Evolutionary conservation across 2,113 vertebrate genomes (phyloP).

Genomic region (Myrmecobius fasciatus): DNA sequence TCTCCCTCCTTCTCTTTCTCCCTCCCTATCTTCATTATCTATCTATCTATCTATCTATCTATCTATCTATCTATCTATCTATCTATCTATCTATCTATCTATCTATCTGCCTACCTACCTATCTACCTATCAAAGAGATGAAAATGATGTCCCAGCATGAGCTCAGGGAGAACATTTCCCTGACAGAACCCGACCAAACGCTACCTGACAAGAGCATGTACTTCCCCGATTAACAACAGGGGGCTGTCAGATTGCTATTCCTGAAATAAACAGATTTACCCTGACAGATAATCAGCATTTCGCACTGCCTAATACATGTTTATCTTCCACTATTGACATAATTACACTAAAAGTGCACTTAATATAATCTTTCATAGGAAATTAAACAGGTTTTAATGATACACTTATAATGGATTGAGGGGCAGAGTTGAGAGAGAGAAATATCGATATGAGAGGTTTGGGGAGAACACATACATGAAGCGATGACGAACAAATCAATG

Average conservation of each 20-base stretch:
- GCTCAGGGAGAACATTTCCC: slow-evolving; percentile 69
- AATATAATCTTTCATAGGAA: slow-evolving; percentile 85
- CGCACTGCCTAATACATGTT: slow-evolving; percentile 83
- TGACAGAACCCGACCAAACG: slow-evolving; percentile 73
- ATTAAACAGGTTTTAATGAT: slow-evolving; percentile 84
- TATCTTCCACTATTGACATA: slow-evolving; percentile 83
- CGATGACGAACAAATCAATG: slow-evolving; percentile 60
- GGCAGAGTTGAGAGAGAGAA: slow-evolving; percentile 39
- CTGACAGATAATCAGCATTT: slow-evolving; percentile 87
- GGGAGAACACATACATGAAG: slow-evolving; percentile 62
- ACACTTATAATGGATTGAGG: slow-evolving; percentile 71
- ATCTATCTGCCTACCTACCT: background rate
- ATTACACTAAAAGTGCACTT: slow-evolving; percentile 87
- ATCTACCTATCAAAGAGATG: slow-evolving; percentile 13
- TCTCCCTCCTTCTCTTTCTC: too few relatives aligned
- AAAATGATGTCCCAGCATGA: slow-evolving; percentile 72
- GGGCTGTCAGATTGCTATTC: slow-evolving; percentile 82
- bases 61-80: background rate
- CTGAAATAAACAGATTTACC: slow-evolving; percentile 86
- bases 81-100: background rate
- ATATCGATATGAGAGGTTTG: slow-evolving; percentile 69
- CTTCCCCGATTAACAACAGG: slow-evolving; percentile 83
- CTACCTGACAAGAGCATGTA: slow-evolving; percentile 80
- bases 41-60: background rate
- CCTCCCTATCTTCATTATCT: background rate